Percentiles rank a stretch among this genome's conserved stretches.
Evolutionary conservation across 2,113 vertebrate genomes (phyloP).

Genomic region (Myiagra hebetior): DNA sequence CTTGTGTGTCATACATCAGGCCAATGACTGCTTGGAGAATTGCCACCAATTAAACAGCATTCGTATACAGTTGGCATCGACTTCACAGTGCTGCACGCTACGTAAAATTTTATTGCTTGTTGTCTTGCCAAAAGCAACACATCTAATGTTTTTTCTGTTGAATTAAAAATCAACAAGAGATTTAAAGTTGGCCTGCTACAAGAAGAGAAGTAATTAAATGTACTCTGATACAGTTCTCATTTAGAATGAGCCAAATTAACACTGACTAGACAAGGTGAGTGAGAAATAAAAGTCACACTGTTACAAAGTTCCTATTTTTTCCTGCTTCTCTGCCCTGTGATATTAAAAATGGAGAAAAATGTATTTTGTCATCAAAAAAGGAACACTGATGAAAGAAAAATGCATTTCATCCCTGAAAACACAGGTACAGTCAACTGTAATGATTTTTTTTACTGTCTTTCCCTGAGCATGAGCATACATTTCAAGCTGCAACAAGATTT

Average conservation of each 20-base stretch:
- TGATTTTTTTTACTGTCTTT: neutral
- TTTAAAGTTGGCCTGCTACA: constrained; percentile 33
- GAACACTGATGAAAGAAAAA: neutral
- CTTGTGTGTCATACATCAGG: constrained; percentile 29
- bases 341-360: neutral
- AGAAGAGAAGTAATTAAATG: constrained; percentile 29
- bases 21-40: constrained; percentile 48
- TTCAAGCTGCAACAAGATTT: neutral
- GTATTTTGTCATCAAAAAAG: neutral
- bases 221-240: neutral
- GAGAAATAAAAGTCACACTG: neutral
- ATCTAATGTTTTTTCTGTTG: constrained; percentile 40
- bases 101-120: constrained; percentile 50
- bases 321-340: neutral
- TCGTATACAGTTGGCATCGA: neutral
- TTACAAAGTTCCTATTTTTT: neutral
- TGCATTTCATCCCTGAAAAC: neutral
- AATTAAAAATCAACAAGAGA: constrained; percentile 61
- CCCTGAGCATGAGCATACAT: neutral
- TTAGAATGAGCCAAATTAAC: neutral
- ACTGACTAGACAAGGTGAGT: neutral
- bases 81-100: constrained; percentile 1
- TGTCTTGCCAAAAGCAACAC: constrained; percentile 52
- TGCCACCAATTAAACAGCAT: constrained; percentile 49
- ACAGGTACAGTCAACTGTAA: neutral